Evolutionary conservation across 2,113 vertebrate genomes (phyloP), one percentile per base, ranked within the genome.

Genomic region (Perca fluviatilis): DNA sequence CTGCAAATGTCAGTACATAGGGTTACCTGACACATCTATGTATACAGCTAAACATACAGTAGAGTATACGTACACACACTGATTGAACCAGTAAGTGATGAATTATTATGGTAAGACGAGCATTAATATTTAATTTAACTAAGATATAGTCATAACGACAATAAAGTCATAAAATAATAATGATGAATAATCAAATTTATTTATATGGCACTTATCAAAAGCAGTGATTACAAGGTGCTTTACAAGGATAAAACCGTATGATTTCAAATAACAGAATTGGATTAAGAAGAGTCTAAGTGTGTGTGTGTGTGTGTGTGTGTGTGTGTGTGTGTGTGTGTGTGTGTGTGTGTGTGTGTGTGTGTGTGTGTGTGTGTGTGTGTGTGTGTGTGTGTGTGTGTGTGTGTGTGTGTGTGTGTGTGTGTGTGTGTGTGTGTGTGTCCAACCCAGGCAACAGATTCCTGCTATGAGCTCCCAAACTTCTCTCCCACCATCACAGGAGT

Each of bases 401-500:
- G 49, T 50, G 49, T 50, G 49, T 50, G 14, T 50, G 14, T 49
- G 14, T 61, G 60, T 62, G 36, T 23, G 11, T 64, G 33, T 64
- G 61, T 64, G 33, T 80, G 47, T 61, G 7, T 80, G 47, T 74
- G 25, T 79, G 3, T 80, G 14, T 82, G 6, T 69, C 18, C 13
- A 8, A 63, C 77, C 77, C 14, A 99, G 98, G 94, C 96, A 56
- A 97, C 95, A 67, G 95, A 96, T 64, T 90, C 88, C 21, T 93
- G 95, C 64, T 94, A 95, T 74, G 98, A 99, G 92, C 97, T 99
- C 89, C 97, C 98, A 74, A 93, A 97, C 87, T 97, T 99, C 86
- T 96, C 97, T 13, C 97, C 98, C 54, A 97, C 97, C 71, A 97
- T 98, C 92, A 98, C 96, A 85, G 97, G 97, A 88, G 95, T 99